These are phyloP conservation scores for Antedon mediterranea DNA, from an alignment of 53 echinoderm and acorn worm genomes.

Conservation along the genomic window DNA sequence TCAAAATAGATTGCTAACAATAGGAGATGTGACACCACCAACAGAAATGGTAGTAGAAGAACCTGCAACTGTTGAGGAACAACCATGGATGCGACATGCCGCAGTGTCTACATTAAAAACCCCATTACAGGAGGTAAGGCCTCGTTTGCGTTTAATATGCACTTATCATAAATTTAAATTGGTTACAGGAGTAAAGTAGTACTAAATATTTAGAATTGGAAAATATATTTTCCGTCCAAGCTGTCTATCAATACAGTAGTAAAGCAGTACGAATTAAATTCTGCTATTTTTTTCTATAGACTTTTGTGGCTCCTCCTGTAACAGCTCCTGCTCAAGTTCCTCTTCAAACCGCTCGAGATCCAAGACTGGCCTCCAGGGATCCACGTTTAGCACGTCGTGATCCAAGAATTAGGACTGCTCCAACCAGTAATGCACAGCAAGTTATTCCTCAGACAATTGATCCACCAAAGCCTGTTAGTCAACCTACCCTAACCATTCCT, in stretches of 20 bases:
- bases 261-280: too few species aligned
- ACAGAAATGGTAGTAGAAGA: slow-evolving; percentile 34
- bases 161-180: too few species aligned
- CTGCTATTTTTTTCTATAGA: background rate
- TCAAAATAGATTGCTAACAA: background rate
- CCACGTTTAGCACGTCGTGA: slow-evolving; percentile 55
- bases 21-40: slow-evolving; percentile 46
- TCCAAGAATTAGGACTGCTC: slow-evolving; percentile 34
- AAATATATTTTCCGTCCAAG: too few species aligned
- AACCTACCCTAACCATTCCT: background rate
- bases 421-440: background rate
- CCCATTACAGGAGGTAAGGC: background rate
- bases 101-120: background rate
- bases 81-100: background rate
- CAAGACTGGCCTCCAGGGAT: slow-evolving; percentile 29
- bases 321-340: slow-evolving; percentile 7
- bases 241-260: too few species aligned
- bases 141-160: background rate
- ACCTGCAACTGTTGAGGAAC: slow-evolving; percentile 16
- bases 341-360: slow-evolving; percentile 13
- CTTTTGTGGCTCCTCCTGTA: background rate
- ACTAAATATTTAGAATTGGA: too few species aligned
- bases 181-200: too few species aligned
- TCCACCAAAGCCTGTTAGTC: too few species aligned
- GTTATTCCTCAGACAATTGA: background rate